phyloP scores from a whole-genome alignment of 35 echinoderm and acorn worm species.

The Heliocidaris tuberculata region DNA sequence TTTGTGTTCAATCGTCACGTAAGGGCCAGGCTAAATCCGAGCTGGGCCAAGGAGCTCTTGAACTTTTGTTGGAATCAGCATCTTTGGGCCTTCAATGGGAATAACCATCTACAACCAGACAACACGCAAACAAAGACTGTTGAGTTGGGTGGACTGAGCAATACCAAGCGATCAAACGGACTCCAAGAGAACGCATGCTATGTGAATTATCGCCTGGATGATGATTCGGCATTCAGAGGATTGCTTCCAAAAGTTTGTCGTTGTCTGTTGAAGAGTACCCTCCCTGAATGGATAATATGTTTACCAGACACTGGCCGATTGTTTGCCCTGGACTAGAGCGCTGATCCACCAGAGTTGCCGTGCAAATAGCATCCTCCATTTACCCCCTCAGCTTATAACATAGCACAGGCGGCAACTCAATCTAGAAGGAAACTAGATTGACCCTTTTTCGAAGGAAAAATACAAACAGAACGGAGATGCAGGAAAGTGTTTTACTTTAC shows the following conservation, averaged over 20 bases:
- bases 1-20: neutral
- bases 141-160: neutral
- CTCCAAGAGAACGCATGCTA: neutral
- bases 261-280: neutral
- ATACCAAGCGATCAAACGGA: neutral
- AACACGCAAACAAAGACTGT: conserved; percentile 9
- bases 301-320: conserved; percentile 27
- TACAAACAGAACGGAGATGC: neutral
- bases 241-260: conserved; percentile 7
- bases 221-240: neutral
- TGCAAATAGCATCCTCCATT: neutral
- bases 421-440: neutral
- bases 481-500: neutral
- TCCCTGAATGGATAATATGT: conserved; percentile 34
- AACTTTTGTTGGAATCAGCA: neutral
- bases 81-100: neutral
- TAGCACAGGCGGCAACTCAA: neutral
- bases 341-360: neutral
- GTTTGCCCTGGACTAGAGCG: conserved; percentile 22
- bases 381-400: neutral
- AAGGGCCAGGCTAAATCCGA: neutral
- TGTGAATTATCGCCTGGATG: neutral
- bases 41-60: neutral
- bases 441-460: neutral
- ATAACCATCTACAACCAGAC: neutral